These are phyloP conservation scores for Trichechus manatus DNA, from an alignment of 2,113 vertebrate genomes.

Conservation along the genomic window DNA sequence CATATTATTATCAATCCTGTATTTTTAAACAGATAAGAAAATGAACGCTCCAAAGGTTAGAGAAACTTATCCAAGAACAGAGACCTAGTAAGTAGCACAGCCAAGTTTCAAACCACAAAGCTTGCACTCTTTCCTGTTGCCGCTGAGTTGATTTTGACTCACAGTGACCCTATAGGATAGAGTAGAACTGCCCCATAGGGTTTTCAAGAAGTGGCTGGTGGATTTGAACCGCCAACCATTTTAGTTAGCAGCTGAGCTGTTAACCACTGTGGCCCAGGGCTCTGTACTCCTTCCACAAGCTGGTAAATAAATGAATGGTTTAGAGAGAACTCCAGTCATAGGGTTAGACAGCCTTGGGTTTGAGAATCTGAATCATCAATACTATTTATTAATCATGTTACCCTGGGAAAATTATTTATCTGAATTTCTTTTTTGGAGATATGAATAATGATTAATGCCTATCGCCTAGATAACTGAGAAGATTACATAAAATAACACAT, in stretches of 20 bases:
- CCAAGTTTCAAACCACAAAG: conserved; percentile 3
- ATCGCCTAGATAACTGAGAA: neutral
- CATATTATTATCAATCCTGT: neutral
- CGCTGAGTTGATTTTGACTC: no score
- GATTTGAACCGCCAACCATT: no score
- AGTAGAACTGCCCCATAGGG: no score
- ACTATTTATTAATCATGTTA: conserved; percentile 16
- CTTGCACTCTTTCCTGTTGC: neutral
- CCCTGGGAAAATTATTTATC: neutral
- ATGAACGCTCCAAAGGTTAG: neutral
- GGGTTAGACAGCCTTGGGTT: neutral
- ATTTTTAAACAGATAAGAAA: conserved; percentile 43
- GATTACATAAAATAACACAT: neutral
- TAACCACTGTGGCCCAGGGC: no score
- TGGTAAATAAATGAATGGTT: neutral
- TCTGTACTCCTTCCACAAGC: neutral
- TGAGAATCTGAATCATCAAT: neutral
- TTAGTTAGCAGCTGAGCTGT: no score
- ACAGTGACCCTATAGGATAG: no score
- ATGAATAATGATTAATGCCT: neutral
- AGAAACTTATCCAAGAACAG: conserved; percentile 15
- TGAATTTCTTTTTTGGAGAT: conserved; percentile 31
- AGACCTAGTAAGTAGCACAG: neutral
- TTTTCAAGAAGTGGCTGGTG: no score
- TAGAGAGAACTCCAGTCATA: neutral